These are phyloP conservation scores for Enteromius afrohamiltoni DNA, from an alignment of 2,797 vertebrate species.

Conservation along the genomic window DNA sequence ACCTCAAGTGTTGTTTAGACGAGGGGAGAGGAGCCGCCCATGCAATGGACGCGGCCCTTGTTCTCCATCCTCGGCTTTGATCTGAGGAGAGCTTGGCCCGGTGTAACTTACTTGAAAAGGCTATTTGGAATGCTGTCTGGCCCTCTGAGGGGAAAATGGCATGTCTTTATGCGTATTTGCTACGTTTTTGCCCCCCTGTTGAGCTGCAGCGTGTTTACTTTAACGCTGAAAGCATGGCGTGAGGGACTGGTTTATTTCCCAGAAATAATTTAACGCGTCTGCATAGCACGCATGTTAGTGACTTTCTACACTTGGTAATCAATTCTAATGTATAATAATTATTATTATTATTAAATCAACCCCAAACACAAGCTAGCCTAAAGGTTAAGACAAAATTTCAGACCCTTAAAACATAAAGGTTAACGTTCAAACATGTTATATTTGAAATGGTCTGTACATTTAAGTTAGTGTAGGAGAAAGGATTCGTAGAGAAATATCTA, in stretches of 20 bases:
- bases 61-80: slow-evolving; percentile 80
- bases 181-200: slow-evolving; percentile 22
- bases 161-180: slow-evolving; percentile 17
- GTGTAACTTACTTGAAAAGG: slow-evolving; percentile 62
- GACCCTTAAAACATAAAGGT: neutral
- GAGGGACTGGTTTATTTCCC: slow-evolving; percentile 60
- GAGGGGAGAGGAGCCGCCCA: slow-evolving; percentile 76
- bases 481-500: neutral
- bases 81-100: slow-evolving; percentile 78
- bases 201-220: slow-evolving; percentile 57
- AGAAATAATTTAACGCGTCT: slow-evolving; percentile 60
- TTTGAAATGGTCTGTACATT: neutral
- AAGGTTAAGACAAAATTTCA: neutral
- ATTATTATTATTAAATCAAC: neutral
- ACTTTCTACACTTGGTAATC: neutral
- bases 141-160: slow-evolving; percentile 56
- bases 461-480: neutral
- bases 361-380: neutral
- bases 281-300: neutral
- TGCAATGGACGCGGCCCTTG: slow-evolving; percentile 84
- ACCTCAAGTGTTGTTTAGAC: slow-evolving; percentile 86
- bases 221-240: slow-evolving; percentile 60
- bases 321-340: neutral
- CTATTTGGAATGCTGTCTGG: slow-evolving; percentile 52
- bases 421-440: neutral